These are phyloP conservation scores for Aurelia sp. DNA, from an alignment of 30 jellyfish, hydroid and myxozoan species.

Conservation along the genomic window DNA sequence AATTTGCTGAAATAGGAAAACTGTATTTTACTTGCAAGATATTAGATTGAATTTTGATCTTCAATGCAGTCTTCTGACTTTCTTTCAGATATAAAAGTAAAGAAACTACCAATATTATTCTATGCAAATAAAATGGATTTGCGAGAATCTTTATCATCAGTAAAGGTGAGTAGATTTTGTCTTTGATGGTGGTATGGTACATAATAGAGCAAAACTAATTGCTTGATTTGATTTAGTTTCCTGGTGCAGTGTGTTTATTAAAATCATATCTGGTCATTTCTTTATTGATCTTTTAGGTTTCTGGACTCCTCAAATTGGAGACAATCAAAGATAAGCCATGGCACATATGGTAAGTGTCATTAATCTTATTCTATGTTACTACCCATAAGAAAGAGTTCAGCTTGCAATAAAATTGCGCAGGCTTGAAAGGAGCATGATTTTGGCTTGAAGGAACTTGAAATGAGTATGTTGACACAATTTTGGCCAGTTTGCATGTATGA, in stretches of 20 bases:
- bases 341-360: slow-evolving; percentile 77
- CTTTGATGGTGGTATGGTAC: not conserved
- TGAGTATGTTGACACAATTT: too few species aligned
- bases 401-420: too few species aligned
- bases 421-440: too few species aligned
- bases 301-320: slow-evolving; percentile 79
- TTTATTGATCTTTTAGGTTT: slow-evolving; percentile 44
- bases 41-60: too few species aligned
- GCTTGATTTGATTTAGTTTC: not conserved
- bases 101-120: slow-evolving; percentile 80
- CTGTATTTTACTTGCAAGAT: too few species aligned
- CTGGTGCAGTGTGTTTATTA: too few species aligned
- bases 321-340: slow-evolving; percentile 84
- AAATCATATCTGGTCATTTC: too few species aligned
- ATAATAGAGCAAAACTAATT: not conserved
- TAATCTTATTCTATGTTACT: too few species aligned
- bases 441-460: too few species aligned
- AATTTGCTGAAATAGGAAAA: too few species aligned
- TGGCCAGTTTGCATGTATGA: too few species aligned
- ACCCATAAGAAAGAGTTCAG: too few species aligned
- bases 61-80: not conserved
- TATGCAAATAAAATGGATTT: slow-evolving; percentile 95
- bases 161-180: slow-evolving; percentile 41
- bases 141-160: slow-evolving; percentile 89
- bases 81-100: slow-evolving; percentile 67